Evolutionary conservation across 2,113 vertebrate species (phyloP).

Genomic region (Anhinga anhinga): DNA sequence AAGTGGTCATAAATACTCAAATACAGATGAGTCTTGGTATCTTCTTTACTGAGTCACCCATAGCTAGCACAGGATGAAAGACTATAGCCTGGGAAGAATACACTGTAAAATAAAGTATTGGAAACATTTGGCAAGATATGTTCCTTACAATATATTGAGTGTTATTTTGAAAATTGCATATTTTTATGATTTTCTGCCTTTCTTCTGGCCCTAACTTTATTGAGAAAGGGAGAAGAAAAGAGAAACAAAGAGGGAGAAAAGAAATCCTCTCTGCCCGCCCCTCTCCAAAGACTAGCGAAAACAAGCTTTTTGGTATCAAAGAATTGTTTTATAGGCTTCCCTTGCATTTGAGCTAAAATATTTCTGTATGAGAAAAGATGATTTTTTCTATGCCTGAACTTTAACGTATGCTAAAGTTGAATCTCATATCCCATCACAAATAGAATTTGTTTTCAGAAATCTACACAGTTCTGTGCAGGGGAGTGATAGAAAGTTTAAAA

Average conservation of each 20-base stretch:
- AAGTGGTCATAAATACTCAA: background rate
- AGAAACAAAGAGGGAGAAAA: background rate
- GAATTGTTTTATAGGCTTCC: background rate
- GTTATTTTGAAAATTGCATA: background rate
- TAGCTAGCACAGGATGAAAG: background rate
- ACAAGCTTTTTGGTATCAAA: background rate
- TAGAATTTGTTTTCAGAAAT: background rate
- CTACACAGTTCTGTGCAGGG: background rate
- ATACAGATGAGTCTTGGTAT: background rate
- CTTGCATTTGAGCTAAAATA: background rate
- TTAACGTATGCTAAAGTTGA: background rate
- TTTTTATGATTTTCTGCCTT: background rate
- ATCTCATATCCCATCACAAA: background rate
- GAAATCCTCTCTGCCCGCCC: fast-evolving
- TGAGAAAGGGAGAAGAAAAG: background rate
- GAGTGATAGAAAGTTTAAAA: background rate
- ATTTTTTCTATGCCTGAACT: background rate
- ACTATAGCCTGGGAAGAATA: background rate
- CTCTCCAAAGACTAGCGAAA: background rate
- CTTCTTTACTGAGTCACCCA: background rate
- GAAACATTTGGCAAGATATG: background rate
- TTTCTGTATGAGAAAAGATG: background rate
- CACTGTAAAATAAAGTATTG: background rate
- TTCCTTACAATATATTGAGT: background rate
- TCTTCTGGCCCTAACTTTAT: background rate